Percentiles rank a stretch among this genome's conserved stretches.
Conservation (phyloP, 1,140 invertebrate genomes). For the Harpegnathos saltator region DNA sequence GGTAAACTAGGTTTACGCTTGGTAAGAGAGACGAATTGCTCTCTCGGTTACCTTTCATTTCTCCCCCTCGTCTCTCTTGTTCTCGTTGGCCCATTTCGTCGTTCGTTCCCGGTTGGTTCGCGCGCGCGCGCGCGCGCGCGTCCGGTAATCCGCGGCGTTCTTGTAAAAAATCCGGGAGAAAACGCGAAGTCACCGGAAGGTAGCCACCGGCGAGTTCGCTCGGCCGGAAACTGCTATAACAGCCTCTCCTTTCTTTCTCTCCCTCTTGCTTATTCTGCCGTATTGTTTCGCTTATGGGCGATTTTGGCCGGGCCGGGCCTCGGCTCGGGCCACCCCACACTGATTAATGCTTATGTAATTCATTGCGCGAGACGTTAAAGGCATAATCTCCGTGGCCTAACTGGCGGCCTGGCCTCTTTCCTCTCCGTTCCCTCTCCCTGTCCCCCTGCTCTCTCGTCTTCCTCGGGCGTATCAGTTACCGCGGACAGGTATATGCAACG, state of each 20-base stretch:
- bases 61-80: not conserved
- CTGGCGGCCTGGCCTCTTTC: constrained; percentile 22
- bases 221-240: constrained; percentile 21
- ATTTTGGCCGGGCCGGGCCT: constrained; percentile 76
- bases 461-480: constrained; percentile 76
- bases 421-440: not conserved
- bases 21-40: no score
- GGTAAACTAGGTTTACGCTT: no score
- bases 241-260: constrained; percentile 8
- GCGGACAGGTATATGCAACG: constrained; percentile 67
- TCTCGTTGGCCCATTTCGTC: not conserved
- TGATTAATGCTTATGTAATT: constrained; percentile 85
- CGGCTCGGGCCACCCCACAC: constrained; percentile 73
- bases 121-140: not conserved
- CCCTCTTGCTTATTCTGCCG: not conserved
- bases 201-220: constrained; percentile 44
- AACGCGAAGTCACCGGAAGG: constrained; percentile 39
- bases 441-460: not conserved
- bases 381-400: constrained; percentile 79
- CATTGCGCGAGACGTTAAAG: constrained; percentile 83
- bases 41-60: no score
- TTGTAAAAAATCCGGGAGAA: constrained; percentile 46
- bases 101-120: not conserved
- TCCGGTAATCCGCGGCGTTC: not conserved
- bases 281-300: constrained; percentile 75